Percentiles rank a stretch among this genome's conserved stretches.
These are phyloP conservation scores for Plumapathes pennacea DNA, from an alignment of 92 coral and sea anemone species.

Conservation along the genomic window DNA sequence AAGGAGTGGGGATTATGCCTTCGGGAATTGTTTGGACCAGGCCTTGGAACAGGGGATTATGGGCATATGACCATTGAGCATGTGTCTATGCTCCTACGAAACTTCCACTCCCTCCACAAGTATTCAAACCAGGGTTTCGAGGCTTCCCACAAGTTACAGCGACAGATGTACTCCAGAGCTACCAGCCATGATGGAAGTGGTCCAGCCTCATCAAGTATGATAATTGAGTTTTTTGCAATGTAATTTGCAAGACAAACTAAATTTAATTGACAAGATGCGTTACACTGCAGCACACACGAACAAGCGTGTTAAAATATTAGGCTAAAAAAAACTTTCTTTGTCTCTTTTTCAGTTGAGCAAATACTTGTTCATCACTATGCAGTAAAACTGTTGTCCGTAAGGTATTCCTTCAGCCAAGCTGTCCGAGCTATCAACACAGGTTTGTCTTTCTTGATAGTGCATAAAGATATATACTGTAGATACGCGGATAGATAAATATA, in stretches of 20 bases:
- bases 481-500: too few species aligned
- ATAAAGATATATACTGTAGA: too few species aligned
- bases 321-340: too few species aligned
- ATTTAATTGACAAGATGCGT: not conserved
- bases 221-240: not conserved
- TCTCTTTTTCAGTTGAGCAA: constrained; percentile 31
- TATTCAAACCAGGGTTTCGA: constrained; percentile 51
- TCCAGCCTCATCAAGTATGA: constrained; percentile 18
- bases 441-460: too few species aligned
- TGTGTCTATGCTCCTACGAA: constrained; percentile 20
- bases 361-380: constrained; percentile 32
- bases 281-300: not conserved
- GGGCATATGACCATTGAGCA: constrained; percentile 44
- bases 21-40: constrained; percentile 43
- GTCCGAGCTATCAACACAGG: not conserved
- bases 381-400: constrained; percentile 20
- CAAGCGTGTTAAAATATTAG: too few species aligned
- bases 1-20: constrained; percentile 52
- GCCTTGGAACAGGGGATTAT: constrained; percentile 56
- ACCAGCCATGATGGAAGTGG: constrained; percentile 49
- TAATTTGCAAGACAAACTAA: not conserved
- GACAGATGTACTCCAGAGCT: constrained; percentile 43
- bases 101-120: constrained; percentile 30
- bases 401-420: constrained; percentile 32
- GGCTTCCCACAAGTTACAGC: constrained; percentile 38